Percentiles rank a stretch among this genome's conserved stretches.
phyloP scores from a whole-genome alignment of 2,113 vertebrate genomes.

The Rhinogobius similis region DNA sequence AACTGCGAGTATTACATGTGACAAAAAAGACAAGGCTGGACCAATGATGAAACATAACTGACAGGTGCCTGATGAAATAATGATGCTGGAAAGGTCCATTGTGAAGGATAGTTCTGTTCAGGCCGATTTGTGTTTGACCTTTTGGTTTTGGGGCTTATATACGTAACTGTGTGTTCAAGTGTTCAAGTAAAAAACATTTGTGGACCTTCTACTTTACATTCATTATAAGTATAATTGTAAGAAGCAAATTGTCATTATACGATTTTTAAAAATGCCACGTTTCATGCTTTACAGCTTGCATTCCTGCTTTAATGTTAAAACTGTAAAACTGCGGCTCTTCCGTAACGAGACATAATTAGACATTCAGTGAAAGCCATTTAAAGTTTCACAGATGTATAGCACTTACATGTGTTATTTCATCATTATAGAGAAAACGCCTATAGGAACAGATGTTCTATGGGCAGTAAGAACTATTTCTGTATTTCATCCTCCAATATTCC shows the following conservation, averaged over 20 bases:
- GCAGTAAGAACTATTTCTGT: background rate
- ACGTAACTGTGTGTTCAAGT: background rate
- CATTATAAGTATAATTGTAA: background rate
- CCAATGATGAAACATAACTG: background rate
- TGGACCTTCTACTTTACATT: background rate
- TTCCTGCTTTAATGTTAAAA: background rate
- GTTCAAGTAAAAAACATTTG: background rate
- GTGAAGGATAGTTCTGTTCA: slow-evolving; percentile 21
- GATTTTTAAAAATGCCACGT: no score
- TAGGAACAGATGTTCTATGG: slow-evolving; percentile 12
- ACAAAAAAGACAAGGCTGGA: background rate
- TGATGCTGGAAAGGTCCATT: slow-evolving; percentile 17
- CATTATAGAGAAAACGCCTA: slow-evolving; percentile 40
- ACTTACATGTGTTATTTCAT: slow-evolving; percentile 29
- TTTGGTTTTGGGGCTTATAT: background rate
- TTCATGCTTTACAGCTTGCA: background rate
- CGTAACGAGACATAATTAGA: slow-evolving; percentile 58
- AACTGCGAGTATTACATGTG: background rate
- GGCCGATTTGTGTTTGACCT: slow-evolving; percentile 28
- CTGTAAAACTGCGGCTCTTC: slow-evolving; percentile 47
- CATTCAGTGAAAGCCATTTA: slow-evolving; percentile 49
- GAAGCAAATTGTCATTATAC: background rate
- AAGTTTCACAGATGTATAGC: slow-evolving; percentile 59
- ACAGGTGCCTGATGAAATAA: slow-evolving; percentile 26
- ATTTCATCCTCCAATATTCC: background rate